phyloP scores from a whole-genome alignment of 1,140 invertebrate genomes.

The Trachelipus rathkii region DNA sequence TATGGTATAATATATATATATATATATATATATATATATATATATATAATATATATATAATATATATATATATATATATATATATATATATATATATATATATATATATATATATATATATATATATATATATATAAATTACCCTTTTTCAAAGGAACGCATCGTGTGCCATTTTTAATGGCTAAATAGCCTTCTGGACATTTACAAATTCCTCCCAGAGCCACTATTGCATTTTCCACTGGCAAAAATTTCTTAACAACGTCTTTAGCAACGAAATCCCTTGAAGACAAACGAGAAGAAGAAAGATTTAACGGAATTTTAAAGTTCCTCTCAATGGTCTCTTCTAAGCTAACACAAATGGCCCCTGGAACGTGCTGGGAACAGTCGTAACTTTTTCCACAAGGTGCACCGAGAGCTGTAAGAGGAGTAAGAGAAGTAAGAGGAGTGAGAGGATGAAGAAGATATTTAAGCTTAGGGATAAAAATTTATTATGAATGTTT shows the following conservation, averaged over 20 bases:
- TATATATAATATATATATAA: no score
- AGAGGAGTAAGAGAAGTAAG: not conserved
- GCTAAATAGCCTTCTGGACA: not conserved
- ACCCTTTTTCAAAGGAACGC: not conserved
- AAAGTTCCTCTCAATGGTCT: not conserved
- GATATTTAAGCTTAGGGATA: not conserved
- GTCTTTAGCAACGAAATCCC: no score
- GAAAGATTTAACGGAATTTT: not conserved
- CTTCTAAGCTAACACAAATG: not conserved
- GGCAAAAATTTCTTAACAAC: no score
- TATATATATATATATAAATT: not conserved
- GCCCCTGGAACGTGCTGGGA: not conserved
- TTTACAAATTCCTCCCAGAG: not conserved
- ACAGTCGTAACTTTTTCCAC: not conserved
- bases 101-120: no score
- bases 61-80: no score
- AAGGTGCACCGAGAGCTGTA: not conserved
- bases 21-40: no score
- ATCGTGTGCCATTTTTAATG: not conserved
- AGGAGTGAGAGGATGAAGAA: not conserved
- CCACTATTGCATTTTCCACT: not conserved
- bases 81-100: no score
- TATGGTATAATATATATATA: no score
- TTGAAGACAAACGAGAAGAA: not conserved
- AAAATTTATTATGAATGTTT: not conserved